These are phyloP conservation scores for Ibidorhyncha struthersii DNA, from an alignment of 2,113 vertebrate genomes.

Conservation along the genomic window DNA sequence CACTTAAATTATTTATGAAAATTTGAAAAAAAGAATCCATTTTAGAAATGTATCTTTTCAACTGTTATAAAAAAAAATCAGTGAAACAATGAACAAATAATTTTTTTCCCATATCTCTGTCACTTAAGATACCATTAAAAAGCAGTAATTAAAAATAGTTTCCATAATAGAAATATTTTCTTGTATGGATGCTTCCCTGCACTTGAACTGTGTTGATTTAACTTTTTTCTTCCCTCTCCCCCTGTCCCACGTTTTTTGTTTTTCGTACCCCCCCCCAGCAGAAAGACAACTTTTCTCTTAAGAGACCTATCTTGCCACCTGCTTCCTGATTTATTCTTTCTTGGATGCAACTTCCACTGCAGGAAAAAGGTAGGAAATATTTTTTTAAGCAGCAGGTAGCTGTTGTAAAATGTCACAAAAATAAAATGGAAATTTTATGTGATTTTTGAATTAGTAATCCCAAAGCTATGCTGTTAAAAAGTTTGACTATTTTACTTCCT, in stretches of 20 bases:
- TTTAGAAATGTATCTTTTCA: neutral
- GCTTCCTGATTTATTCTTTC: neutral
- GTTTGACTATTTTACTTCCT: neutral
- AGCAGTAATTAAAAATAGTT: neutral
- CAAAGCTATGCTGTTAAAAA: neutral
- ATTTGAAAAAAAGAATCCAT: accelerated
- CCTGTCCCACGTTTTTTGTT: too few species aligned
- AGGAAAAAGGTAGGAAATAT: neutral
- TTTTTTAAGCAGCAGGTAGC: neutral
- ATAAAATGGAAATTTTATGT: neutral
- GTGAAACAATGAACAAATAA: neutral
- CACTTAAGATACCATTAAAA: neutral
- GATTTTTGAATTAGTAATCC: neutral
- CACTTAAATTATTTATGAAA: neutral
- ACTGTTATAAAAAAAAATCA: neutral
- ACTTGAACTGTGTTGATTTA: neutral
- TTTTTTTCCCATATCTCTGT: neutral
- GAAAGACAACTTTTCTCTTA: neutral
- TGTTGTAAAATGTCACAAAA: neutral
- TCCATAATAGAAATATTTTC: neutral
- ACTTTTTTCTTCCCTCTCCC: neutral
- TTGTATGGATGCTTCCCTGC: neutral
- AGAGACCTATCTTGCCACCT: neutral
- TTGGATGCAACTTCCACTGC: neutral
- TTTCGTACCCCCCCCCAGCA: neutral